These are phyloP conservation scores for Lasioglossum calceatum DNA, from an alignment of 2,888 invertebrate genomes.

Conservation along the genomic window DNA sequence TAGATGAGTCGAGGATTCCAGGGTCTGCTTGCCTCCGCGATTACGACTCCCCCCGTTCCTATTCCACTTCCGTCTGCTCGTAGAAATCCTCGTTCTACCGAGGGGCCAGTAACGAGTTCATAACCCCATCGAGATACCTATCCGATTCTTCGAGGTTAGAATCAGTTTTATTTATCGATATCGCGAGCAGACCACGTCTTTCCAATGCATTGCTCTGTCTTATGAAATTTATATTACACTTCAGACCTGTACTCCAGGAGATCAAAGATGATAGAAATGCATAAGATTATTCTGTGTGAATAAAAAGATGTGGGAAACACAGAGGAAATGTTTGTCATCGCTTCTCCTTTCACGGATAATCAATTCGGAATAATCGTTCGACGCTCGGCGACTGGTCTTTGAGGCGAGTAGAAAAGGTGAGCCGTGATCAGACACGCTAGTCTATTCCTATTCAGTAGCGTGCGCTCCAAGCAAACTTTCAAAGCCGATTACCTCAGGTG, in stretches of 20 bases:
- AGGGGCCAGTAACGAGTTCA: neutral
- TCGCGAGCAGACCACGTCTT: neutral
- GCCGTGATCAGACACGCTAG: neutral
- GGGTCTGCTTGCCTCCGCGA: conserved; percentile 53
- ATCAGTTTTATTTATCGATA: neutral
- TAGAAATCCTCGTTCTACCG: neutral
- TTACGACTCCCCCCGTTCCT: conserved; percentile 35
- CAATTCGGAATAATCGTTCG: neutral
- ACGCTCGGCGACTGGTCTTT: neutral
- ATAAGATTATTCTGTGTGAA: neutral
- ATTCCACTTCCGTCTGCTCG: conserved; percentile 7
- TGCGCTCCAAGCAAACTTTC: neutral
- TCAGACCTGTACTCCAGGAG: neutral
- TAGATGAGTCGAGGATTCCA: conserved; percentile 42
- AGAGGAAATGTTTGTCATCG: neutral
- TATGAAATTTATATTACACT: neutral
- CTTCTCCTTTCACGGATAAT: neutral
- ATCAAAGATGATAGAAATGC: neutral
- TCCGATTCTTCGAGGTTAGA: neutral
- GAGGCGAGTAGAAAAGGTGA: neutral
- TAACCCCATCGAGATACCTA: neutral
- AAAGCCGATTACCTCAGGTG: neutral
- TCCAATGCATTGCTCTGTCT: neutral
- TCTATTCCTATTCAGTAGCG: neutral
- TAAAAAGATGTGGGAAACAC: neutral